A percentile compares a stretch with the other conserved stretches of the same genome.
Conservation (phyloP, 1,140 invertebrate species). For the Dendroctonus valens region DNA sequence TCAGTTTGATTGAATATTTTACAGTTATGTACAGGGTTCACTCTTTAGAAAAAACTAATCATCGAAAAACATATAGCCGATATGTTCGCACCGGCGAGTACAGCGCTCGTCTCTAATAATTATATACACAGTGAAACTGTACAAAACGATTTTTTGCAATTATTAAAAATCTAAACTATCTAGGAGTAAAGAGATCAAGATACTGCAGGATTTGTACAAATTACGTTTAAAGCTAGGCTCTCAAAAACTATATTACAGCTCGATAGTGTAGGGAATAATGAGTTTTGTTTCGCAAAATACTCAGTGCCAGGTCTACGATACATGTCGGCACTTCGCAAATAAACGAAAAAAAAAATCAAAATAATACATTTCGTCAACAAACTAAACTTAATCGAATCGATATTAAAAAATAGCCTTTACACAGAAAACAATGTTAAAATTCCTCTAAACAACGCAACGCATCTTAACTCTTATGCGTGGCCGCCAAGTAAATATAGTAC, state of each 20-base stretch:
- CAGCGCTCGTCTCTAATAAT: slow-evolving; percentile 5
- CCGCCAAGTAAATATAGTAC: slow-evolving; percentile 51
- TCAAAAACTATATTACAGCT: neutral
- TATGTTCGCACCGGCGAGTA: slow-evolving; percentile 14
- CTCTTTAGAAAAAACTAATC: slow-evolving; percentile 13
- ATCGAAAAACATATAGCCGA: slow-evolving; percentile 14
- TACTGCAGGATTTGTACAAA: slow-evolving; percentile 21
- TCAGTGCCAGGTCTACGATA: too few relatives aligned
- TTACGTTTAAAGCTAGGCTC: neutral
- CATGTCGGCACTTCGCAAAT: too few relatives aligned
- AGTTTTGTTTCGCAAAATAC: neutral
- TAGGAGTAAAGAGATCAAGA: slow-evolving; percentile 19
- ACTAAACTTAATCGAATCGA: too few relatives aligned
- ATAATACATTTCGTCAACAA: too few relatives aligned
- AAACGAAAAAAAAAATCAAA: too few relatives aligned
- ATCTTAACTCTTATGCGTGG: slow-evolving; percentile 49
- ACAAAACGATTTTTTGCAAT: slow-evolving; percentile 1
- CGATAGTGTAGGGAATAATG: neutral
- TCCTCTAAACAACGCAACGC: neutral
- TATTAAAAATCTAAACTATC: slow-evolving; percentile 11
- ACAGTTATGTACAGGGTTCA: slow-evolving; percentile 15
- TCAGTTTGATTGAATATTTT: slow-evolving; percentile 5
- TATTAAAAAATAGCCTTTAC: too few relatives aligned
- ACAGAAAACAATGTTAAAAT: too few relatives aligned
- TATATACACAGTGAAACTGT: slow-evolving; percentile 19